Evolutionary conservation across 2,113 vertebrate species (phyloP).

Genomic region (Neoarius graeffei): DNA sequence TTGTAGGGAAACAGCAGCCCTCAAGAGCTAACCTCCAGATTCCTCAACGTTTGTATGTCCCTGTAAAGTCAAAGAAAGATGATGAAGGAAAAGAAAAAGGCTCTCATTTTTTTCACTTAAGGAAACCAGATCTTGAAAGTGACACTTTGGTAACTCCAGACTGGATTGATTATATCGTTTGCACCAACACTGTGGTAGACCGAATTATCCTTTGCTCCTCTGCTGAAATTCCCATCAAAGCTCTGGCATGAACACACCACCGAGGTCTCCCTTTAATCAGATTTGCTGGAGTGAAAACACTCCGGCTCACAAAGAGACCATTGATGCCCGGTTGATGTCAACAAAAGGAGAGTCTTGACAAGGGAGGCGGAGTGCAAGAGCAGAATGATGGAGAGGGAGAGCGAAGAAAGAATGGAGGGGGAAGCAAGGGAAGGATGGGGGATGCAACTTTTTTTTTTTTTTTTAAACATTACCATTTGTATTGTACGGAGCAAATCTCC

Average conservation of each 20-base stretch:
- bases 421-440: conserved; percentile 24
- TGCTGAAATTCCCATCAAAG: conserved; percentile 54
- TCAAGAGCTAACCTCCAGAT: conserved; percentile 23
- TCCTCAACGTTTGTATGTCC: conserved; percentile 7
- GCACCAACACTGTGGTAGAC: conserved; percentile 42
- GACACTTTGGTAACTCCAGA: conserved; percentile 46
- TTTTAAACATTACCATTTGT: conserved; percentile 45
- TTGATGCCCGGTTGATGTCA: conserved; percentile 56
- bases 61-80: conserved; percentile 16
- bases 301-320: conserved; percentile 54
- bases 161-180: conserved; percentile 54
- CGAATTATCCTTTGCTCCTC: conserved; percentile 53
- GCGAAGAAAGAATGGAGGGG: conserved; percentile 34
- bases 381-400: conserved; percentile 27
- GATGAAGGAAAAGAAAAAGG: background rate
- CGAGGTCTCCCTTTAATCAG: conserved; percentile 57
- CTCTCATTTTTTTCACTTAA: conserved; percentile 28
- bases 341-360: conserved; percentile 58
- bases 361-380: conserved; percentile 36
- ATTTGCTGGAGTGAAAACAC: conserved; percentile 62
- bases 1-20: background rate
- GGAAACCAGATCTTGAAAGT: conserved; percentile 53
- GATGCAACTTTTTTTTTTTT: conserved; percentile 34
- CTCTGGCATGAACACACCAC: conserved; percentile 57
- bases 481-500: conserved; percentile 18